Evolutionary conservation across 23 tunicate genomes (phyloP), one percentile per base, ranked within the genome.

Genomic region (Aplidium turbinatum): DNA sequence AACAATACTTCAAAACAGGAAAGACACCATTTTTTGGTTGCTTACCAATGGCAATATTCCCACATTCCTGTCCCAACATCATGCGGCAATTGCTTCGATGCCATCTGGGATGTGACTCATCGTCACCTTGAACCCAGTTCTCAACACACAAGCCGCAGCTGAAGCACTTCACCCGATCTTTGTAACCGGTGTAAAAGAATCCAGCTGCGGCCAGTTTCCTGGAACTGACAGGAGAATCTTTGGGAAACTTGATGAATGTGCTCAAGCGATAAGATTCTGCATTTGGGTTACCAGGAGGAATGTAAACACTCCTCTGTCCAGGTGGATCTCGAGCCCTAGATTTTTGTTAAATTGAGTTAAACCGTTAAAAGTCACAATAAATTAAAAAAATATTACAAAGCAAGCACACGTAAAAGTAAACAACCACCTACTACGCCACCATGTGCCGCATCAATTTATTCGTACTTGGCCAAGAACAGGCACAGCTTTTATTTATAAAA

Each of bases 141-240:
- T 85, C 91, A 16, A 85, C 83, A 31, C 66, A 34, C 65, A 69
- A 13, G 22, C 91, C 91, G 70, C 91, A 85, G 47, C 85, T 79
- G 45, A 85, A 85, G 30, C 91, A 85, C 52, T 85, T 85, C 57
- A 85, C 91, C 34, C 91, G 60, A 58, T 85, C 91, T 23, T 69
- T 68, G 62, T 58, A 85, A 0, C 91, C 91, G 42, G 91, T 85
- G 75, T 45, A 85, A 36, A 39, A 70, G 36, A 85, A 85, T 2
- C 91, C 91, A 2, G 73, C 48, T 38, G 52, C 23, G 16, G 91
- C 83, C 28, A 85, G 45, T 16, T 35, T 27, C 22, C 75, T 40
- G 6, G 74, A 64, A 24, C 51, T 77, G 0, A 58, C 78, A 1
- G 91, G 91, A 34, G 29, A 30, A 22, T 72, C 53, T 20, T 52